These are phyloP conservation scores for Sebastes alutus DNA, from an alignment of 2,797 vertebrate genomes.

Conservation along the genomic window DNA sequence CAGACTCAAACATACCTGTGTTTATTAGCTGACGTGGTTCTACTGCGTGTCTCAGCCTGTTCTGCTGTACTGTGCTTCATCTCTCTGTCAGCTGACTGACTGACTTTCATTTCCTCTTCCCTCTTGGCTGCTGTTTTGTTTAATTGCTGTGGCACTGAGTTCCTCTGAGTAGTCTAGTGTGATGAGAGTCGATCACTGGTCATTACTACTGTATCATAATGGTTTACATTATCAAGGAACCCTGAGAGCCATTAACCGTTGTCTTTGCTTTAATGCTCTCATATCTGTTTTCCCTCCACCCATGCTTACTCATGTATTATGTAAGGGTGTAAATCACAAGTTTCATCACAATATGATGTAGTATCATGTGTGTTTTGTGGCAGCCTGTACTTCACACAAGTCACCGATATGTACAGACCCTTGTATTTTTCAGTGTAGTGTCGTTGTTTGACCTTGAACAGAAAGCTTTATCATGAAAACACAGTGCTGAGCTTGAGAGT, in stretches of 20 bases:
- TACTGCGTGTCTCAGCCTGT: not conserved
- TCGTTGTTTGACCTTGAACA: not conserved
- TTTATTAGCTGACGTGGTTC: not conserved
- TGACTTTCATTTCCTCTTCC: conserved; percentile 17
- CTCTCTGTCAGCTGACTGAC: conserved; percentile 20
- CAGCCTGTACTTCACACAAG: not conserved
- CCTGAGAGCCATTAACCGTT: not conserved
- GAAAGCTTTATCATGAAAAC: not conserved
- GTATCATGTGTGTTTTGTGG: not conserved
- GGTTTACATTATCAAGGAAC: not conserved
- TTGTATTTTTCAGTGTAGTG: not conserved
- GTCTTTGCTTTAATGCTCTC: not conserved
- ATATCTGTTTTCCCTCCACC: not conserved
- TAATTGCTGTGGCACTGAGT: not conserved
- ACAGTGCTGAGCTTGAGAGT: too few species aligned
- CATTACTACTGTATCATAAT: not conserved
- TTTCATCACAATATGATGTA: too few species aligned
- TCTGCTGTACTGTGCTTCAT: not conserved
- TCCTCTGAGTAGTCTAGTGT: not conserved
- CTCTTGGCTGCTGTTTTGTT: not conserved
- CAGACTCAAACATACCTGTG: not conserved
- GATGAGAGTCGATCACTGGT: not conserved
- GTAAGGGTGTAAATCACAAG: too few species aligned
- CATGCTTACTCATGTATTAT: not conserved
- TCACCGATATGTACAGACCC: not conserved